Evolutionary conservation across 2,888 invertebrate genomes (phyloP), one percentile per base, ranked within the genome.

Genomic region (Oligia fasciuncula): DNA sequence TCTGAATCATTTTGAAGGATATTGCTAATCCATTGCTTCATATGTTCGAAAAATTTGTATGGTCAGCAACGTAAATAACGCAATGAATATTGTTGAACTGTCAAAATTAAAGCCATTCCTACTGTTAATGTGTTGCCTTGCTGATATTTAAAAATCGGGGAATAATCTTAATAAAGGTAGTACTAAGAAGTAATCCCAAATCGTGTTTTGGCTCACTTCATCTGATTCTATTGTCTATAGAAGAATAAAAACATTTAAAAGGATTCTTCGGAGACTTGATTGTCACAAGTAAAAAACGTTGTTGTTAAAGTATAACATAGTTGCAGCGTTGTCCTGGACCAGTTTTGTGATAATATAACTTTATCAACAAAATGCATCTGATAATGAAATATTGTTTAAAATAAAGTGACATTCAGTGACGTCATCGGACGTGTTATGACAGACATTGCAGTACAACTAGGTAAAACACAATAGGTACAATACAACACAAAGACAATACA

Each of bases 381-480:
- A 73, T 73, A 83, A 35, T 86, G 40, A 71, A 65, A 71, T 83
- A 74, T 43, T 80, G 51, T 84, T 73, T 87, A 54, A 69, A 76
- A 73, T 63, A 71, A 77, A 69, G 19, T n/a, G n/a, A 60, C 67
- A 66, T 63, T 54, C 62, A 54, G 17, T n/a, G 13, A 60, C 86
- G 84, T 66, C 87, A 80, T 46, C 54, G 23, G 51, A 51, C 68
- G 40, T 85, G 85, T 87, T 80, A 80, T 84, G 66, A 75, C 23
- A 69, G 71, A 67, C 57, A 74, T 75, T 54, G 63, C 43, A 77
- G 35, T 23, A 40, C 40, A 71, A 43, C 72, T 69, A 85, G 14
- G 62, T 60, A 71, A 73, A 76, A 65, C 17, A 69, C 46, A 60
- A 63, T 57, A 29, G 29, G 29, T 29, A 29, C 29, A 29, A 29